phyloP scores from a whole-genome alignment of 2,888 invertebrate species.

The Acrobasis suavella region DNA sequence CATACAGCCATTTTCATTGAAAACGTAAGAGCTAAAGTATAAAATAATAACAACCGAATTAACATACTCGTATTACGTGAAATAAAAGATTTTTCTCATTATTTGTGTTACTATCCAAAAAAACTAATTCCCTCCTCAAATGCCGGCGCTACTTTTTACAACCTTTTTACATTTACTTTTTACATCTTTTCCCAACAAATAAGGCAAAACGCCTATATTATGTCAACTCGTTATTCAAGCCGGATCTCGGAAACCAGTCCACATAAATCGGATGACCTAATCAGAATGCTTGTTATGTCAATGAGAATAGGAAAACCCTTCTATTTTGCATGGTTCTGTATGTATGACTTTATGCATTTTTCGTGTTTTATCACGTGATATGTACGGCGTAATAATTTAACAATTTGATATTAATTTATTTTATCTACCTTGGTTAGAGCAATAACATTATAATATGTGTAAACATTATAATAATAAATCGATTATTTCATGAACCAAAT shows the following conservation, averaged over 20 bases:
- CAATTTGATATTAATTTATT: too few relatives aligned
- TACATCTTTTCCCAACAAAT: slow-evolving; percentile 12
- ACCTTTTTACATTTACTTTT: too few relatives aligned
- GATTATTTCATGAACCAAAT: too few relatives aligned
- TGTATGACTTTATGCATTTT: neutral
- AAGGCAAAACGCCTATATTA: slow-evolving; percentile 25
- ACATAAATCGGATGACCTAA: slow-evolving; percentile 28
- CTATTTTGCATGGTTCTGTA: neutral
- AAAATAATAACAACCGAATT: neutral
- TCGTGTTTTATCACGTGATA: too few relatives aligned
- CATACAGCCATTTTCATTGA: too few relatives aligned
- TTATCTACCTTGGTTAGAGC: too few relatives aligned
- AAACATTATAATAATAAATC: too few relatives aligned
- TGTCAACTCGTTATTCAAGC: slow-evolving; percentile 28
- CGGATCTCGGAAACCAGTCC: slow-evolving; percentile 35
- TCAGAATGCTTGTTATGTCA: slow-evolving; percentile 13
- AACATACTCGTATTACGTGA: neutral
- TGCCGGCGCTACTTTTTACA: neutral
- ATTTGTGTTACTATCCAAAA: neutral
- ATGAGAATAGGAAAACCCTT: neutral
- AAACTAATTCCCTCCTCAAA: neutral
- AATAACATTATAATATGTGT: too few relatives aligned
- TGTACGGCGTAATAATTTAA: too few relatives aligned
- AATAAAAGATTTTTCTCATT: neutral
- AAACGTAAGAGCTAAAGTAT: too few relatives aligned